These are phyloP conservation scores for Camelus dromedarius DNA, from an alignment of 2,113 vertebrate genomes.

Conservation along the genomic window DNA sequence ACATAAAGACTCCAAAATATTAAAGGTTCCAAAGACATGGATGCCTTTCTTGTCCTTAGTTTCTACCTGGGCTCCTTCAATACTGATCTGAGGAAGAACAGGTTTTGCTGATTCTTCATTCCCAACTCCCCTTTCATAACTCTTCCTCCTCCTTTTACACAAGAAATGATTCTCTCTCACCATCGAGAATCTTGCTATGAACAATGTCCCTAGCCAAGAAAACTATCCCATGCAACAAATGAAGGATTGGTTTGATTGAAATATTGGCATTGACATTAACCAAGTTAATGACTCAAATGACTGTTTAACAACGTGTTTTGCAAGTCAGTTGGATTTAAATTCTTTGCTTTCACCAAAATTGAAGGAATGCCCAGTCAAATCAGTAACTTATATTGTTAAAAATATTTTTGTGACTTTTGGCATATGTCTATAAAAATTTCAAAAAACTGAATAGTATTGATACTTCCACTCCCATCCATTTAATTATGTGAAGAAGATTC, in stretches of 20 bases:
- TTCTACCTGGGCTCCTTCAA: background rate
- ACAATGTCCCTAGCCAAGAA: background rate
- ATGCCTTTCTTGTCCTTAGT: background rate
- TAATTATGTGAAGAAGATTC: background rate
- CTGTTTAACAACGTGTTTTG: background rate
- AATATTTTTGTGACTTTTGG: background rate
- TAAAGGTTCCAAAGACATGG: background rate
- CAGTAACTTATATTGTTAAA: background rate
- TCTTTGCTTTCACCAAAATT: slow-evolving; percentile 14
- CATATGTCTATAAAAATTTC: background rate
- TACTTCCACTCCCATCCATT: background rate
- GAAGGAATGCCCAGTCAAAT: background rate
- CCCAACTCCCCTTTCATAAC: background rate
- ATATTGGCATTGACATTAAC: background rate
- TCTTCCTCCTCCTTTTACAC: background rate
- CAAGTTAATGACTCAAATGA: background rate
- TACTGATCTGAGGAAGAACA: background rate
- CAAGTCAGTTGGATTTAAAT: background rate
- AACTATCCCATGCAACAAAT: background rate
- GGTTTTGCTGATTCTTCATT: background rate
- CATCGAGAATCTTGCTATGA: background rate
- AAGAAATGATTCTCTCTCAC: background rate
- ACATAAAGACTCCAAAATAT: background rate
- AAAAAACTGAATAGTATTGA: background rate
- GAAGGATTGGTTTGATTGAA: background rate